Conservation (phyloP, 1,140 invertebrate species). For the Sycophaga agraensis region DNA sequence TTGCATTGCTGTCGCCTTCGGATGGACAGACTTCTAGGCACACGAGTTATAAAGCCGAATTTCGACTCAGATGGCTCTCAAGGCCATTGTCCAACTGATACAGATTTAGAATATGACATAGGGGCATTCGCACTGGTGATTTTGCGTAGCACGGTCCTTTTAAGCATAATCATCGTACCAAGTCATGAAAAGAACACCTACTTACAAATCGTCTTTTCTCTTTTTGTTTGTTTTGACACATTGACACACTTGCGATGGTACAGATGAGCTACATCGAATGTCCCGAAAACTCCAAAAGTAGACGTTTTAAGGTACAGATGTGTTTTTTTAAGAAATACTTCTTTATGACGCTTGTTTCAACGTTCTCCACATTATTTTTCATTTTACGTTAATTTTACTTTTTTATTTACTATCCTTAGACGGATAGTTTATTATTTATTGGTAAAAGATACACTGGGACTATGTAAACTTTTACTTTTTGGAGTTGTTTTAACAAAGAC, state of each 20-base stretch:
- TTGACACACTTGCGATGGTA: conserved; percentile 27
- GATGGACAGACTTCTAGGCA: too few relatives aligned
- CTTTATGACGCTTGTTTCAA: conserved; percentile 19
- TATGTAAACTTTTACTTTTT: conserved; percentile 31
- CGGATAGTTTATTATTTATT: conserved; percentile 8
- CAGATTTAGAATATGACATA: too few relatives aligned
- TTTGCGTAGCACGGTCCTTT: background rate
- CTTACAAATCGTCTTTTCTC: conserved; percentile 25
- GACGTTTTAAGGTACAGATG: conserved; percentile 30
- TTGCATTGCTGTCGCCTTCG: too few relatives aligned
- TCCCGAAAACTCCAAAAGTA: conserved; percentile 30
- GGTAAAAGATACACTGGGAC: conserved; percentile 21
- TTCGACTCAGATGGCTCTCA: too few relatives aligned
- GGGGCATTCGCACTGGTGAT: too few relatives aligned
- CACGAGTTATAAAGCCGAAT: too few relatives aligned
- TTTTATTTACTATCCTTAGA: background rate
- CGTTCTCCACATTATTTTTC: conserved; percentile 14
- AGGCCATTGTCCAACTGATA: too few relatives aligned
- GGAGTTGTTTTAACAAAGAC: conserved; percentile 19
- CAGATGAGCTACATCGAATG: conserved; percentile 24
- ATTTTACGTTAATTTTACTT: conserved; percentile 2
- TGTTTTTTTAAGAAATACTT: conserved; percentile 20
- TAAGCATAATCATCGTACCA: background rate
- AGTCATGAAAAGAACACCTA: conserved; percentile 11
- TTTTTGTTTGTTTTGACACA: conserved; percentile 26